phyloP scores from a whole-genome alignment of 2,888 invertebrate genomes.

The Tipula confusa region DNA sequence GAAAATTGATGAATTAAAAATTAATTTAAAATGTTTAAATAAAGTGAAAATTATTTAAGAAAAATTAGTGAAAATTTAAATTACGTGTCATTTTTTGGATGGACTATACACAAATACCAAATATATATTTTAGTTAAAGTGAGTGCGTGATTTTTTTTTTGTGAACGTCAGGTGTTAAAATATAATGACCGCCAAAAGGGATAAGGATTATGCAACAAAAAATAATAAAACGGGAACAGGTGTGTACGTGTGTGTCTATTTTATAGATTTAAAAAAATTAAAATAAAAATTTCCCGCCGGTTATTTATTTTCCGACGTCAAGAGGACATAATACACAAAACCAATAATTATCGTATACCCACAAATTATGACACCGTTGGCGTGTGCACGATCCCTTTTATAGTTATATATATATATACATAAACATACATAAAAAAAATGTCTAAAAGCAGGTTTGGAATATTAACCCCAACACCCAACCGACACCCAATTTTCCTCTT shows the following conservation, averaged over 20 bases:
- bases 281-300: background rate
- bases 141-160: background rate
- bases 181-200: slow-evolving; percentile 49
- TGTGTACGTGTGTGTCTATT: slow-evolving; percentile 36
- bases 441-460: background rate
- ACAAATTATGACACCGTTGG: slow-evolving; percentile 7
- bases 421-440: too few species aligned
- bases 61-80: background rate
- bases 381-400: background rate
- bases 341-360: background rate
- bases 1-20: background rate
- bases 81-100: too few species aligned
- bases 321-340: background rate
- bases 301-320: background rate
- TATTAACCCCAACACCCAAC: background rate
- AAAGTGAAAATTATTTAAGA: background rate
- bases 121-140: background rate
- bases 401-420: background rate
- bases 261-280: background rate
- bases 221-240: slow-evolving; percentile 45
- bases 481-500: background rate
- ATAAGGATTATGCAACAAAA: slow-evolving; percentile 45
- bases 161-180: background rate
- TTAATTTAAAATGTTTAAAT: background rate
- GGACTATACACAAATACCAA: background rate